These are phyloP conservation scores for Myiagra hebetior DNA, from an alignment of 2,113 vertebrate genomes.

Conservation along the genomic window DNA sequence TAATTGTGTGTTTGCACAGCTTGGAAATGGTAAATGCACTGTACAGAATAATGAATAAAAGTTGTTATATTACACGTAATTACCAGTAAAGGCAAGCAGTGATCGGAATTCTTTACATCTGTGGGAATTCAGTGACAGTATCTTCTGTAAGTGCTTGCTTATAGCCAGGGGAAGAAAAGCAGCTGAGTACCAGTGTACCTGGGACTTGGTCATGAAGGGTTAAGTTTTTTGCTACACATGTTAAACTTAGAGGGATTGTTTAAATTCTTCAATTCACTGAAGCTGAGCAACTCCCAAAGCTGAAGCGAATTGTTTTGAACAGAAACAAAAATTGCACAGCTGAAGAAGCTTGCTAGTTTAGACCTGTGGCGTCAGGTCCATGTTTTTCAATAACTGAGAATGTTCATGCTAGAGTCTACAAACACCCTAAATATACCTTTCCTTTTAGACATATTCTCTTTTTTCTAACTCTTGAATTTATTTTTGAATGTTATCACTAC, in stretches of 20 bases:
- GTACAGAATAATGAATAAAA: neutral
- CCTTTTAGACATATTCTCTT: neutral
- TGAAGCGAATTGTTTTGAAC: neutral
- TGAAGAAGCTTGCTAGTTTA: neutral
- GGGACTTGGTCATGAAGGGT: neutral
- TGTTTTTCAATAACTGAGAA: neutral
- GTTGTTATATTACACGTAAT: neutral
- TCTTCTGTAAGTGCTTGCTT: neutral
- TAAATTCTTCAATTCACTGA: neutral
- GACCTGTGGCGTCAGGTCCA: neutral
- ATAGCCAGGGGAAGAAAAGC: neutral
- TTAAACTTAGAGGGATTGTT: neutral
- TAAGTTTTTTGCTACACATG: neutral
- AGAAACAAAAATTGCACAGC: neutral
- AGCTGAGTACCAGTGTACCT: neutral
- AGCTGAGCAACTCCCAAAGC: neutral
- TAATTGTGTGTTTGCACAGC: neutral
- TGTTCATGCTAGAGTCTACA: neutral
- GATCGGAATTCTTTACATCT: neutral
- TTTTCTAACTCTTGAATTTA: neutral
- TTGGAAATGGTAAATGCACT: neutral
- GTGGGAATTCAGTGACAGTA: neutral
- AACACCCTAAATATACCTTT: neutral
- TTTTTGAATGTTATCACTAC: neutral
- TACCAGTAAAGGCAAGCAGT: neutral